phyloP scores from a whole-genome alignment of 2,797 vertebrate species.

The Urosaurus nigricauda region DNA sequence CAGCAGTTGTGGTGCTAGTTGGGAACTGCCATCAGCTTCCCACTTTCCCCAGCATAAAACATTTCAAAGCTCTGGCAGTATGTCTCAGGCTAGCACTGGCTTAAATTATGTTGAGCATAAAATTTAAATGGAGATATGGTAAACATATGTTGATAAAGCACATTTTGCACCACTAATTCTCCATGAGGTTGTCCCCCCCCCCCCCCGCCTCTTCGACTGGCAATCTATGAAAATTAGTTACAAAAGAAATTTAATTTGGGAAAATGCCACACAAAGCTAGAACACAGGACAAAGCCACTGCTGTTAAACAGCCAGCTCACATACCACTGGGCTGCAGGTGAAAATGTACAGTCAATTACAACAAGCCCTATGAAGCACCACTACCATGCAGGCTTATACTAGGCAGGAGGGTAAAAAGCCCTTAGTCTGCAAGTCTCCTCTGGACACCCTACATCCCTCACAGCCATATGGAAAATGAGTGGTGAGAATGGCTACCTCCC shows the following conservation, averaged over 20 bases:
- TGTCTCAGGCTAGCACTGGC: not conserved
- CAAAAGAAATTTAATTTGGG: too few relatives aligned
- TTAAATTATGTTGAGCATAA: not conserved
- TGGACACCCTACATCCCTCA: not conserved
- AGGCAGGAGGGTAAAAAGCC: not conserved
- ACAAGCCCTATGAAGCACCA: not conserved
- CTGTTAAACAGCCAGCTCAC: not conserved
- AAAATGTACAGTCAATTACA: not conserved
- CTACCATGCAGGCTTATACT: not conserved
- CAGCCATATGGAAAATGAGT: conserved; percentile 12
- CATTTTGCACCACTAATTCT: not conserved
- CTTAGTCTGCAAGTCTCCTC: not conserved
- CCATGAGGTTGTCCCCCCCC: not conserved
- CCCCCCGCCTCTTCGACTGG: not conserved
- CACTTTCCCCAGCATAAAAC: too few relatives aligned
- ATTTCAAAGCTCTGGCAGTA: too few relatives aligned
- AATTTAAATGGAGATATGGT: not conserved
- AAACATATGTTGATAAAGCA: not conserved
- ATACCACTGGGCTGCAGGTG: not conserved
- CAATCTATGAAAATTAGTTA: not conserved
- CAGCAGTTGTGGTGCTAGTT: too few relatives aligned
- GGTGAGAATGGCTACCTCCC: conserved; percentile 17
- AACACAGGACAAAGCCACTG: too few relatives aligned
- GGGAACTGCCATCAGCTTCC: too few relatives aligned
- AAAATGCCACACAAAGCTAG: not conserved